These are phyloP conservation scores for Macrotrachela quadricornifera DNA, from an alignment of 1,140 invertebrate genomes.

Conservation along the genomic window DNA sequence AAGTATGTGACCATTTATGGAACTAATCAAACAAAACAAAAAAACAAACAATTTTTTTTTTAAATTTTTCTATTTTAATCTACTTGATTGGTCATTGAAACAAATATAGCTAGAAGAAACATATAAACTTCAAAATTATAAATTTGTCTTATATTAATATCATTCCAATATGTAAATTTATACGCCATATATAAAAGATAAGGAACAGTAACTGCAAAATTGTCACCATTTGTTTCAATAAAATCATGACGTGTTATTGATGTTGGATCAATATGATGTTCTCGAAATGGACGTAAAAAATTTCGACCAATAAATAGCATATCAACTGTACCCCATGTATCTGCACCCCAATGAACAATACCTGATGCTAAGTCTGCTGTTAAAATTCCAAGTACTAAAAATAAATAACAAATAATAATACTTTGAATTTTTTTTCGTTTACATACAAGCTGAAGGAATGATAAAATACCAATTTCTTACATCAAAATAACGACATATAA, in stretches of 20 bases:
- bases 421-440: background rate
- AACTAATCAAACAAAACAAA: slow-evolving; percentile 44
- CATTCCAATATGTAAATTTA: slow-evolving; percentile 36
- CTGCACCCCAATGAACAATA: slow-evolving; percentile 89
- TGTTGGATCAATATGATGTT: slow-evolving; percentile 94
- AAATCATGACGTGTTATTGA: slow-evolving; percentile 95
- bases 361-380: slow-evolving; percentile 88
- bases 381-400: slow-evolving; percentile 56
- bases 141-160: slow-evolving; percentile 40
- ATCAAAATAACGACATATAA: slow-evolving; percentile 20
- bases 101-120: slow-evolving; percentile 70
- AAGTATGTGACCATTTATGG: slow-evolving; percentile 98
- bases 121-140: slow-evolving; percentile 66
- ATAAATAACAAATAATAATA: slow-evolving; percentile 7
- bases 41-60: background rate
- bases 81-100: slow-evolving; percentile 88
- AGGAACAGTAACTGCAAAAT: slow-evolving; percentile 75
- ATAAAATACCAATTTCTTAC: slow-evolving; percentile 44
- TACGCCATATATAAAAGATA: slow-evolving; percentile 55
- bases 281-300: slow-evolving; percentile 82
- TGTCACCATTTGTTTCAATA: slow-evolving; percentile 96
- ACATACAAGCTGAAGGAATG: slow-evolving; percentile 45
- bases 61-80: slow-evolving; percentile 16
- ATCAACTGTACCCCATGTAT: slow-evolving; percentile 88
- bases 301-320: slow-evolving; percentile 36